Base-by-base conservation (phyloP, 2,888 invertebrate species). In the Heteromyza rotundicornis region DNA sequence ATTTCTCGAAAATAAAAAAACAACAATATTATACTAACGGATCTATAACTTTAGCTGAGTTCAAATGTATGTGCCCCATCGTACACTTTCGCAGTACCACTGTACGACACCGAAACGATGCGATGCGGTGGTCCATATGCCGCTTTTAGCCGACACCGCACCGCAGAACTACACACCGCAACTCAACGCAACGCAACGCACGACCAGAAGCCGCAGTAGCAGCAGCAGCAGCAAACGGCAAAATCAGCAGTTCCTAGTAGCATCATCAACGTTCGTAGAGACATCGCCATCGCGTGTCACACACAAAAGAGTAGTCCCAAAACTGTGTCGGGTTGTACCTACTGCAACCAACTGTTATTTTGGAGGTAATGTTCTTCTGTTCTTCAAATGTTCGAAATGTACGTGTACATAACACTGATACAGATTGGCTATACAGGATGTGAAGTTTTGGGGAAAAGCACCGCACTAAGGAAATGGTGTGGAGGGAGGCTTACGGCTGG, bases 381-480 rank as follows among this genome's bases (percentile, higher is more conserved):
- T 40, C 40, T 58, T 62, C 55, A 62, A 62, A 62, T 62, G 51
- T 55, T 62, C 35, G 2, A 14, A 40, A 19, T 47, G 47, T 47
- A 47, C 20, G 47, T 47, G 47, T 20, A 7, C 14, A 47, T 20
- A 47, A 47, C 47, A 47, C 19, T 47, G 47, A 47, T 47, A 47
- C 47, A 20, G 47, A 47, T 47, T 47, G 47, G 47, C 20, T 47
- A 2, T 20, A 14, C 47, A 47, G 47, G 47, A 47, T 47, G 47
- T 20, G 47, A 47, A 20, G 3, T 19, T 47, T 47, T 47, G 3
- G 47, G n/a, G n/a, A n/a, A n/a, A 40, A 27, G 27, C 27, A 27
- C 7, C 27, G 27, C 5, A 27, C 27, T 27, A n/a, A 40, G 14
- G n/a, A 3, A 3, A 40, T 12, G 40, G 40, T 40, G n/a, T 12